Evolutionary conservation across 2,888 invertebrate species (phyloP).

Genomic region (Limnephilus auricula): DNA sequence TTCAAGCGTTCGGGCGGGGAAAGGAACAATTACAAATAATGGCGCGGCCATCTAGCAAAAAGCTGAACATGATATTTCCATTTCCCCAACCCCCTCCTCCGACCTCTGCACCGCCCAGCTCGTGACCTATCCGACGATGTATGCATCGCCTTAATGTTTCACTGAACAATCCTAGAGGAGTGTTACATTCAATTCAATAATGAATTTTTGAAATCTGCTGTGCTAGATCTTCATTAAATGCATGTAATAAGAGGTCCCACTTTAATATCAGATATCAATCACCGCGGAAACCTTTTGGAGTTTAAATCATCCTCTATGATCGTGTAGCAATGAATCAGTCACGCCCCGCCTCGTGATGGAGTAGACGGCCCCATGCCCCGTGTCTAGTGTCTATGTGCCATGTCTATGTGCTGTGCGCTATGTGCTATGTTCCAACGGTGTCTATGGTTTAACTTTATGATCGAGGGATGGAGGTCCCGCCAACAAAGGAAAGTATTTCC

Average conservation of each 20-base stretch:
- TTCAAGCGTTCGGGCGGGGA: not conserved
- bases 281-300: not conserved
- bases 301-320: not conserved
- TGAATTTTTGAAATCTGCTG: not conserved
- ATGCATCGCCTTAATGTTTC: not conserved
- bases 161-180: not conserved
- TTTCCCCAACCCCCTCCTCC: slow-evolving; percentile 40
- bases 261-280: not conserved
- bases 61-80: slow-evolving; percentile 52
- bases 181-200: not conserved
- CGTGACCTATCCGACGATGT: slow-evolving; percentile 5
- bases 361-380: not conserved
- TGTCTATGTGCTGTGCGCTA: not conserved
- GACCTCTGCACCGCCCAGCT: not conserved
- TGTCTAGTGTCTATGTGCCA: not conserved
- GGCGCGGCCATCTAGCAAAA: slow-evolving; percentile 34
- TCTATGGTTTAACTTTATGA: slow-evolving; percentile 2
- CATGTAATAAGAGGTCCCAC: not conserved
- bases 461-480: not conserved
- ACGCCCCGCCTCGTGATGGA: not conserved
- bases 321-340: not conserved
- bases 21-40: slow-evolving; percentile 17
- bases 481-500: slow-evolving; percentile 27
- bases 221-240: not conserved
- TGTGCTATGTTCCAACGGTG: not conserved